Percentiles rank a stretch among this genome's conserved stretches.
phyloP scores from a whole-genome alignment of 64 coral and sea anemone genomes.

The Actinia tenebrosa region DNA sequence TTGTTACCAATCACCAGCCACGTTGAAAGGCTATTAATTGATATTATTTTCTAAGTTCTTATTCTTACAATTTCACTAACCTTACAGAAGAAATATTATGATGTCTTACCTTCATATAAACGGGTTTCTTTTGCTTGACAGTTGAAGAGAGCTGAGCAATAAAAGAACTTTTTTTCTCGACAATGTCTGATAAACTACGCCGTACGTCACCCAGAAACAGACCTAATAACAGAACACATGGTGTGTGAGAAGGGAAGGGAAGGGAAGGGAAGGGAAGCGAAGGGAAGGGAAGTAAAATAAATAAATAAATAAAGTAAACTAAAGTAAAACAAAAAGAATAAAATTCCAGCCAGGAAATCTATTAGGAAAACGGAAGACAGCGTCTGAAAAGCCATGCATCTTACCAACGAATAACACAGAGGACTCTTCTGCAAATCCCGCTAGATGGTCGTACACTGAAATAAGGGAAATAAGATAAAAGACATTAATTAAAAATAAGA shows the following conservation, averaged over 20 bases:
- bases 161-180: constrained; percentile 58
- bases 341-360: not conserved
- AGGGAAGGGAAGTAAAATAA: not conserved
- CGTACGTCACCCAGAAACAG: constrained; percentile 59
- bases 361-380: not conserved
- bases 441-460: constrained; percentile 71
- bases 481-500: not conserved
- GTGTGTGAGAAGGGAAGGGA: not conserved
- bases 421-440: constrained; percentile 59
- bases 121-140: constrained; percentile 55
- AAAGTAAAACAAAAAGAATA: not conserved
- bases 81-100: too few relatives aligned
- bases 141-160: constrained; percentile 37
- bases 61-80: too few relatives aligned
- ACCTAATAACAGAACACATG: constrained; percentile 24
- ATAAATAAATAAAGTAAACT: too few relatives aligned
- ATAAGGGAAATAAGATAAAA: not conserved
- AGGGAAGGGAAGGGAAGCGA: not conserved
- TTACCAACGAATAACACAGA: constrained; percentile 74
- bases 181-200: constrained; percentile 62
- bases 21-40: not conserved
- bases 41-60: too few relatives aligned
- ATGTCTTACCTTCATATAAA: constrained; percentile 53
- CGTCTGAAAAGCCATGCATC: not conserved
- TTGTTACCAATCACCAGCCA: not conserved